These are phyloP conservation scores for Allobates femoralis DNA, from an alignment of 2,797 vertebrate genomes.

Conservation along the genomic window DNA sequence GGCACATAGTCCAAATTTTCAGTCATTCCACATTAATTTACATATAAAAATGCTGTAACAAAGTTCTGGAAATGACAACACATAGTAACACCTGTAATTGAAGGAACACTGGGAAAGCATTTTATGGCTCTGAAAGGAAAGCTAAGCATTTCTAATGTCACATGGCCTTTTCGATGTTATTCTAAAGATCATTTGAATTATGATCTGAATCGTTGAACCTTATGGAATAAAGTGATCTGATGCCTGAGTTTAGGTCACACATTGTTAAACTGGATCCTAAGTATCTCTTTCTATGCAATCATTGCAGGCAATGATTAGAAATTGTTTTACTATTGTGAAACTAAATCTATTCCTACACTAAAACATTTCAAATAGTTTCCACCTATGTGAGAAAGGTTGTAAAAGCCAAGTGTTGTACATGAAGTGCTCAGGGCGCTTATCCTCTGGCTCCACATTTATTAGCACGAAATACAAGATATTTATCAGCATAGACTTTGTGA, in stretches of 20 bases:
- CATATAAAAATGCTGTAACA: neutral
- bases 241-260: neutral
- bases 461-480: slow-evolving; percentile 54
- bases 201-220: too few species aligned
- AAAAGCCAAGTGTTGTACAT: slow-evolving; percentile 33
- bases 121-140: neutral
- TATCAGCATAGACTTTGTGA: slow-evolving; percentile 54
- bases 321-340: slow-evolving; percentile 51
- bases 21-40: neutral
- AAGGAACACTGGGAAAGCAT: too few species aligned
- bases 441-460: slow-evolving; percentile 1
- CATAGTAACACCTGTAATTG: too few species aligned
- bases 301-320: slow-evolving; percentile 56
- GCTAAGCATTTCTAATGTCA: neutral
- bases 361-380: slow-evolving; percentile 52
- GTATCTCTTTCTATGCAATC: slow-evolving; percentile 31
- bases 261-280: neutral
- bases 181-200: too few species aligned
- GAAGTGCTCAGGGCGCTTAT: neutral
- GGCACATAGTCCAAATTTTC: neutral
- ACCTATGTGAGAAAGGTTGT: slow-evolving; percentile 43
- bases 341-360: slow-evolving; percentile 45
- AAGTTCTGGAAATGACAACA: too few species aligned
- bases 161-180: neutral
- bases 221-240: neutral